Conservation (phyloP, 2,888 invertebrate genomes). For the Blastobasis adustella region DNA sequence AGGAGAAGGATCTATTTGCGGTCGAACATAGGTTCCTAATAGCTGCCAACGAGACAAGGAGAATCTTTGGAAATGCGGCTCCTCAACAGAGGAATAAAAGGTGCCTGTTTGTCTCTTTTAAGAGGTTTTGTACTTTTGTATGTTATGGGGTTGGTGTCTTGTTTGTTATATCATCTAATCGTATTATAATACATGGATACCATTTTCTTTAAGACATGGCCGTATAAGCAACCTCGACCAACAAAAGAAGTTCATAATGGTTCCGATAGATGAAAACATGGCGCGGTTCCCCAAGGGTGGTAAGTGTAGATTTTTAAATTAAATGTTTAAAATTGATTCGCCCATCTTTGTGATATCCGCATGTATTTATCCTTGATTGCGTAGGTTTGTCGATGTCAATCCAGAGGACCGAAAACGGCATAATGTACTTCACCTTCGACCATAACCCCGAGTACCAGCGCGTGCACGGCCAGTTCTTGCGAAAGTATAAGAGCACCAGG, state of each 20-base stretch:
- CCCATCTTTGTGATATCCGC: neutral
- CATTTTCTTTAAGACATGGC: too few species aligned
- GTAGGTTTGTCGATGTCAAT: conserved; percentile 38
- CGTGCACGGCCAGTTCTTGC: conserved; percentile 22
- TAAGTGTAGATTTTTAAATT: too few species aligned
- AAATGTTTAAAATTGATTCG: neutral
- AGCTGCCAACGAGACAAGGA: conserved; percentile 27
- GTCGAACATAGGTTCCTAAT: conserved; percentile 30
- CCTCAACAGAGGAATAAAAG: conserved; percentile 11
- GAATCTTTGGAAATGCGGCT: conserved; percentile 32
- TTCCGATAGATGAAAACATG: too few species aligned
- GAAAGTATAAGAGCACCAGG: neutral
- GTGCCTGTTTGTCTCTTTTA: neutral
- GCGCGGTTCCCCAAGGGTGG: too few species aligned
- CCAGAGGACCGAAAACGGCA: conserved; percentile 13
- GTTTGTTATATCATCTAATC: too few species aligned
- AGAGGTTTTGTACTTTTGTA: too few species aligned
- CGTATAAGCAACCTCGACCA: too few species aligned
- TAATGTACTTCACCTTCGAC: conserved; percentile 30
- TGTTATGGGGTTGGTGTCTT: too few species aligned
- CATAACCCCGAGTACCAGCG: conserved; percentile 31
- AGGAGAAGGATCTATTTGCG: conserved; percentile 11
- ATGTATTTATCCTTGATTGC: conserved; percentile 2
- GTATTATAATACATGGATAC: too few species aligned
- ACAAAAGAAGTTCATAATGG: too few species aligned